These are phyloP conservation scores for Psophia crepitans DNA, from an alignment of 2,113 vertebrate species.

Conservation along the genomic window DNA sequence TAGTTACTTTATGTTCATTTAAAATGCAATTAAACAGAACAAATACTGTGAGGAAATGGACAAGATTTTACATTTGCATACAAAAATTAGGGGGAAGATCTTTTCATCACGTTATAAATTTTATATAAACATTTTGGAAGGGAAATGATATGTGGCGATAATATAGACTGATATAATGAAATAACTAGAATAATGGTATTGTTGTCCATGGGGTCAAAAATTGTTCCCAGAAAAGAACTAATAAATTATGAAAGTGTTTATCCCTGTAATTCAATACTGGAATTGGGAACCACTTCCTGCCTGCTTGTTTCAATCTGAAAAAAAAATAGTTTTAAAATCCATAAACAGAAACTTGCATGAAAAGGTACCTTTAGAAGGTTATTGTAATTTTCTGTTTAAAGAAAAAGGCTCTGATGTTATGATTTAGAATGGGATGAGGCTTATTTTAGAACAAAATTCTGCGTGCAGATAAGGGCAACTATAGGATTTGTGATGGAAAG, in stretches of 20 bases:
- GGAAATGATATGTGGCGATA: not conserved
- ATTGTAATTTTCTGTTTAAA: not conserved
- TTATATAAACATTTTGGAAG: constrained; percentile 45
- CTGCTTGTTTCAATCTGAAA: not conserved
- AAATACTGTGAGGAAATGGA: constrained; percentile 56
- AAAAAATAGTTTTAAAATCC: not conserved
- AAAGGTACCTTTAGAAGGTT: not conserved
- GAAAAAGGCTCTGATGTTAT: not conserved
- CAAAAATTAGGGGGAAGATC: constrained; percentile 50
- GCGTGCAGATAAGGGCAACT: not conserved
- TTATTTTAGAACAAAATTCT: not conserved
- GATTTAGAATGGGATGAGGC: not conserved
- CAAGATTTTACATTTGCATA: constrained; percentile 45
- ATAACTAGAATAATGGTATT: not conserved
- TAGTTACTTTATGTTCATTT: constrained; percentile 48
- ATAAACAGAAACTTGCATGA: not conserved
- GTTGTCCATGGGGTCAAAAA: not conserved
- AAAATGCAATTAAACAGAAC: constrained; percentile 69
- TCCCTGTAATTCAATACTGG: constrained; percentile 27
- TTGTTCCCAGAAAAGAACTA: constrained; percentile 6
- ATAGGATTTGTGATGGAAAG: not conserved
- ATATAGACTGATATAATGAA: constrained; percentile 1
- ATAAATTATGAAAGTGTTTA: constrained; percentile 43
- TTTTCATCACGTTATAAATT: constrained; percentile 50
- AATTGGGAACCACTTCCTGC: not conserved